A percentile compares a stretch with the other conserved stretches of the same genome.
Evolutionary conservation across 2,888 invertebrate genomes (phyloP).

Genomic region (Eurois occulta): DNA sequence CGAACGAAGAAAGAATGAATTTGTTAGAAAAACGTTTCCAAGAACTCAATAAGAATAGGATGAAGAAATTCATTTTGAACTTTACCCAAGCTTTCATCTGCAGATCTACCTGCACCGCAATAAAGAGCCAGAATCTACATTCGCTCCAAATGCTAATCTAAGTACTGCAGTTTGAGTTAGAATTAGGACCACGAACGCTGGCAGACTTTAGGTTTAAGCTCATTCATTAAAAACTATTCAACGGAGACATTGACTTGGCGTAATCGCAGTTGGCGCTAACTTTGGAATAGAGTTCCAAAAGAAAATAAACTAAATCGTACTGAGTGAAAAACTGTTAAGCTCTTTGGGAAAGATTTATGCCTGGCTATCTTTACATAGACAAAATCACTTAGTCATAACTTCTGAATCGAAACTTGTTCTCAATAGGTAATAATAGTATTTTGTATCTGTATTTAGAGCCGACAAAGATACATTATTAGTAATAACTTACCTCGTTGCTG

Average conservation of each 20-base stretch:
- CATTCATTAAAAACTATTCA: conserved; percentile 48
- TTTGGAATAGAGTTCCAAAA: conserved; percentile 12
- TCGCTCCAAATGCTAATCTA: conserved; percentile 21
- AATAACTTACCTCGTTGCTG: conserved; percentile 14
- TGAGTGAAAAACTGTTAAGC: background rate
- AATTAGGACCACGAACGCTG: conserved; percentile 21
- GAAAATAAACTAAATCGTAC: background rate
- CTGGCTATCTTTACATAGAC: background rate
- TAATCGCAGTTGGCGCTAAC: conserved; percentile 35
- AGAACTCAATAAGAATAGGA: conserved; percentile 39
- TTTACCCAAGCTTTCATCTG: conserved; percentile 15
- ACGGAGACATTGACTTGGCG: conserved; percentile 17
- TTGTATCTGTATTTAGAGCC: background rate
- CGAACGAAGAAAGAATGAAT: conserved; percentile 24
- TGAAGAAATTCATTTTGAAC: conserved; percentile 45
- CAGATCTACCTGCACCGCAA: conserved; percentile 9
- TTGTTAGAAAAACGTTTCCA: conserved; percentile 13
- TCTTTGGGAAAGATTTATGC: background rate
- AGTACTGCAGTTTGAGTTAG: conserved; percentile 38
- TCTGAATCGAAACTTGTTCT: background rate
- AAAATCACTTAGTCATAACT: background rate
- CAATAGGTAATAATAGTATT: background rate
- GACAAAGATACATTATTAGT: background rate
- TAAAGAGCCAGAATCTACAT: conserved; percentile 37
- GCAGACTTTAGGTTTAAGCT: conserved; percentile 11